Base-by-base conservation (phyloP, 2,888 invertebrate species). In the Leptothorax acervorum region DNA sequence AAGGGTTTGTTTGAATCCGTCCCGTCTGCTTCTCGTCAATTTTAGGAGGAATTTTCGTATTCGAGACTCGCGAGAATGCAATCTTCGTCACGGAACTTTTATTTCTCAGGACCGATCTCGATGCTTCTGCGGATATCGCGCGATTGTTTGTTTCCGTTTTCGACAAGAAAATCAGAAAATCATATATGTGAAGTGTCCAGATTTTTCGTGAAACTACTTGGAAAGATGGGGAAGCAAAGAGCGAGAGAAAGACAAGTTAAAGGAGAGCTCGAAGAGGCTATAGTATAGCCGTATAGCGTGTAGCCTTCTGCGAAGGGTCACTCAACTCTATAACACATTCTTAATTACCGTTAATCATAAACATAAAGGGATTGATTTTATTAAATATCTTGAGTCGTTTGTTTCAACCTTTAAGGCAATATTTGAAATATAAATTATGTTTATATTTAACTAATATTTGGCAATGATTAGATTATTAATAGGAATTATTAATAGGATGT, bases 1-100 rank as follows among this genome's bases (percentile, higher is more conserved):
- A 79, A 82, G 48, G 73, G 84, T 88, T 88, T 86, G 84, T 86
- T 88, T 88, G 70, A 60, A 15, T 71, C 31, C 39, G 71, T 66
- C 45, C 65, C 62, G 55, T 82, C 88, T 86, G 88, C 8, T 88
- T 82, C 57, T 84, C 73, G 79, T 88, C 84, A 68, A 62, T 65
- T 57, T 45, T 79, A 70, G 70, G 60, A 70, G 70, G 78, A 70
- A 48, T 57, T 68, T 45, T 45, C 78, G 70, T 57, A 79, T 79
- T 70, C 45, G 78, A 70, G 18, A 45, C 23, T 57, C 51, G 78
- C 35, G 78, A 79, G 57, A 79, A 79, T 79, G 78, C 78, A 79
- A 79, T 79, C 78, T 79, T 79, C 78, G 68, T 48, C 76, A 65
- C 60, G 79, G 71, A 48, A 51, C 53, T 65, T 79, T 42, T 18